These are phyloP conservation scores for Diacarnus erythraeanus DNA, from an alignment of 37 sponge, comb jelly and placozoan species.

Conservation along the genomic window DNA sequence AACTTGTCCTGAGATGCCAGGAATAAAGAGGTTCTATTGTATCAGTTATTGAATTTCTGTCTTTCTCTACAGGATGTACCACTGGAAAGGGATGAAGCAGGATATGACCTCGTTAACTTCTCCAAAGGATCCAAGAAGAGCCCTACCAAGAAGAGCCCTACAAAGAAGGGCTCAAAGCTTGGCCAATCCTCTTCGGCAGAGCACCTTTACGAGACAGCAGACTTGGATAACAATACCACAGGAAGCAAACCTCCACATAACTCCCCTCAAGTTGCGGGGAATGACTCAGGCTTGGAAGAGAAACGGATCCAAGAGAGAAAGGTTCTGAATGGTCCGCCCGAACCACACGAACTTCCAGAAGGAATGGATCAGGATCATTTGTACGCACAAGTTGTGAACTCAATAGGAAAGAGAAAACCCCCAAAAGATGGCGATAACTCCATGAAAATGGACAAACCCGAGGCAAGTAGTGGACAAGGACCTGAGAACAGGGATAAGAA, in stretches of 20 bases:
- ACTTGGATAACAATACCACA: not conserved
- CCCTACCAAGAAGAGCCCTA: not conserved
- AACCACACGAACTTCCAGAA: not conserved
- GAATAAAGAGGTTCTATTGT: not conserved
- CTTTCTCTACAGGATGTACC: not conserved
- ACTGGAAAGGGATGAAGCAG: not conserved
- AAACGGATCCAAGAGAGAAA: not conserved
- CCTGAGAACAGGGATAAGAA: not conserved
- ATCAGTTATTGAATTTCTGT: not conserved
- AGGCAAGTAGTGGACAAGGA: not conserved
- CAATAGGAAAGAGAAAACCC: not conserved
- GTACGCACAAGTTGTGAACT: slow-evolving; percentile 5
- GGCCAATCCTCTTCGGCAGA: not conserved
- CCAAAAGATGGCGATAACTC: not conserved
- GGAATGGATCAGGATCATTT: not conserved
- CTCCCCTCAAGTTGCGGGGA: not conserved
- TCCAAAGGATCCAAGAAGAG: not conserved
- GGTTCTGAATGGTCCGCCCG: not conserved
- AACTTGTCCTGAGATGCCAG: not conserved
- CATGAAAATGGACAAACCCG: not conserved
- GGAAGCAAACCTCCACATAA: not conserved
- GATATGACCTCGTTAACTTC: not conserved
- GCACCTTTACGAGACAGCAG: slow-evolving; percentile 25
- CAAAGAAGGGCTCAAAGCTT: not conserved
- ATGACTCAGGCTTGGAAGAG: not conserved